phyloP scores from a whole-genome alignment of 2,888 invertebrate genomes.

The Seladonia tumulorum region DNA sequence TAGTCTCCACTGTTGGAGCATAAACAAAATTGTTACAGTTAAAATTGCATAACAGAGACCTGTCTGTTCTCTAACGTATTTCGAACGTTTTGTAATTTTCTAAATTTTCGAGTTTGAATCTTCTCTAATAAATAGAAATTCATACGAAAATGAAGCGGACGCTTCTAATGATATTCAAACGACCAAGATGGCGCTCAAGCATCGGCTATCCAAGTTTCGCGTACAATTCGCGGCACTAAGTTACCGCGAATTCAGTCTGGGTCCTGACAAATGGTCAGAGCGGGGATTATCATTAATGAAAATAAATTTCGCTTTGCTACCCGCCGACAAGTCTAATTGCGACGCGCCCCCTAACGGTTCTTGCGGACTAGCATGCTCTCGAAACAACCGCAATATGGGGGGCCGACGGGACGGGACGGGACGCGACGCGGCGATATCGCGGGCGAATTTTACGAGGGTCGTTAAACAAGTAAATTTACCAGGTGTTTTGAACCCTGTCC shows the following conservation, averaged over 20 bases:
- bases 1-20: no score
- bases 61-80: no score
- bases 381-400: constrained; percentile 19
- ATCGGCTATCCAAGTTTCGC: not conserved
- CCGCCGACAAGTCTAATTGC: constrained; percentile 45
- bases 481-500: constrained; percentile 25
- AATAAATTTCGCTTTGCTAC: constrained; percentile 11
- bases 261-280: not conserved
- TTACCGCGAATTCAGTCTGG: no score
- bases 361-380: constrained; percentile 19
- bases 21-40: no score
- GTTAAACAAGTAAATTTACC: constrained; percentile 37
- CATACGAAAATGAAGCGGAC: no score
- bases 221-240: no score
- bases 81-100: no score
- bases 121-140: no score
- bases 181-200: no score
- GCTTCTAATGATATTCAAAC: no score
- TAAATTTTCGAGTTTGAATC: no score
- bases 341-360: constrained; percentile 19
- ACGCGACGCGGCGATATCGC: constrained; percentile 1
- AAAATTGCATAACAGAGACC: no score
- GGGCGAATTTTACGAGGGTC: constrained; percentile 30
- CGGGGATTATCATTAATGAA: not conserved
- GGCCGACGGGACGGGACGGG: not conserved